A percentile compares a stretch with the other conserved stretches of the same genome.
These are phyloP conservation scores for Gryllus longicercus DNA, from an alignment of 2,888 invertebrate genomes.

Conservation along the genomic window DNA sequence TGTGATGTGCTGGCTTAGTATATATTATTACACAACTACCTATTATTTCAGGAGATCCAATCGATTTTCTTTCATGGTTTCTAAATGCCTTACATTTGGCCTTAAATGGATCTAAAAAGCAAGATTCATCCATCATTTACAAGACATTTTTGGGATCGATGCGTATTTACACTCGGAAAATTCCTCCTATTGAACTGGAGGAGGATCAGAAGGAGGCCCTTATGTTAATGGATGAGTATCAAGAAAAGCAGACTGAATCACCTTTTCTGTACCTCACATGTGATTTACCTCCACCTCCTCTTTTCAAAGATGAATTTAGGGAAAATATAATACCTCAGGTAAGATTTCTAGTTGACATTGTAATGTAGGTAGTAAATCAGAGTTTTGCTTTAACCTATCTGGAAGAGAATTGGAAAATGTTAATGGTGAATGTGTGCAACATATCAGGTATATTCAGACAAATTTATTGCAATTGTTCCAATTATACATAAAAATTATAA, in stretches of 20 bases:
- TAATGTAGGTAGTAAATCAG: too few species aligned
- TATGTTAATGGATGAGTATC: conserved; percentile 78
- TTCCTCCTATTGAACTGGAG: conserved; percentile 87
- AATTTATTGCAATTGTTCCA: too few species aligned
- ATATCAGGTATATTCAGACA: too few species aligned
- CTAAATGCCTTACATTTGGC: conserved; percentile 93
- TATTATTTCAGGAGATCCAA: conserved; percentile 77
- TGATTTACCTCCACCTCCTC: conserved; percentile 93
- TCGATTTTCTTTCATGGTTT: conserved; percentile 98
- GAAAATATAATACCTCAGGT: conserved; percentile 99
- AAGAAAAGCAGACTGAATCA: conserved; percentile 80
- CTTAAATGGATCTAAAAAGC: conserved; percentile 85
- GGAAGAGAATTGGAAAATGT: too few species aligned
- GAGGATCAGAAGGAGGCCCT: conserved; percentile 81
- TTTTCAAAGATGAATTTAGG: conserved; percentile 94
- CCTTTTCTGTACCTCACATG: conserved; percentile 96
- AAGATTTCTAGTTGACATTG: neutral
- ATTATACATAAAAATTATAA: too few species aligned
- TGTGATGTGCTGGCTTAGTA: too few species aligned
- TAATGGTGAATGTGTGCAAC: too few species aligned
- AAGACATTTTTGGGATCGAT: conserved; percentile 90
- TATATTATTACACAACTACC: too few species aligned
- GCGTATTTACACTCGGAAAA: conserved; percentile 86
- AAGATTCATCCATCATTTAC: conserved; percentile 87
- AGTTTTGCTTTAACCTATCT: too few species aligned